Evolutionary conservation across 1,140 invertebrate species (phyloP).

Genomic region (Copidosoma floridanum): DNA sequence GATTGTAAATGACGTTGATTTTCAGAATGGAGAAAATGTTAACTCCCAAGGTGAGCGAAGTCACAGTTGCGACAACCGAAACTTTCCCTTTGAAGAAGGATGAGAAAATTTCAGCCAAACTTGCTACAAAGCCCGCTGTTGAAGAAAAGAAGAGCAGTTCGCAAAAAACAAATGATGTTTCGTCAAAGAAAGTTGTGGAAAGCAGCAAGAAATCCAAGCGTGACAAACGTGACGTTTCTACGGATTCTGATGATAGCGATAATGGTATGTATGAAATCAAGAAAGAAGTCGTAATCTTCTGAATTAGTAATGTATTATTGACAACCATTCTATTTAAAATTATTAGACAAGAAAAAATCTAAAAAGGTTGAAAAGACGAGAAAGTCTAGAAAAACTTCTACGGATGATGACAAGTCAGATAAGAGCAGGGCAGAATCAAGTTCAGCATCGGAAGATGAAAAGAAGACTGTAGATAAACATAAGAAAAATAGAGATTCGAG

Average conservation of each 20-base stretch:
- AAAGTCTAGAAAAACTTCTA: slow-evolving; percentile 46
- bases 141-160: slow-evolving; percentile 46
- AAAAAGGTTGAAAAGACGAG: slow-evolving; percentile 48
- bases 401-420: slow-evolving; percentile 52
- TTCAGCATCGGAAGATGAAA: slow-evolving; percentile 50
- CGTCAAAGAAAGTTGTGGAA: slow-evolving; percentile 47
- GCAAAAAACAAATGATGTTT: slow-evolving; percentile 41
- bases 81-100: slow-evolving; percentile 51
- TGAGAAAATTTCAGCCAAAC: slow-evolving; percentile 40
- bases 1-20: no score
- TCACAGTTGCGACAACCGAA: slow-evolving; percentile 37
- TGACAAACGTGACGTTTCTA: slow-evolving; percentile 53
- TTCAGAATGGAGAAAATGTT: slow-evolving; percentile 47
- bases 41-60: slow-evolving; percentile 45
- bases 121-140: slow-evolving; percentile 27
- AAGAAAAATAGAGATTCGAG: slow-evolving; percentile 43
- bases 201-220: slow-evolving; percentile 45
- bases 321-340: background rate
- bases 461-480: slow-evolving; percentile 45
- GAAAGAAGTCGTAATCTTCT: background rate
- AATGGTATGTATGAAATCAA: slow-evolving; percentile 38
- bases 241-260: slow-evolving; percentile 57
- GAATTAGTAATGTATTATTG: no score
- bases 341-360: slow-evolving; percentile 50
- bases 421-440: slow-evolving; percentile 48